A percentile compares a stretch with the other conserved stretches of the same genome.
These are phyloP conservation scores for Leptothorax acervorum DNA, from an alignment of 2,888 invertebrate genomes.

Conservation along the genomic window DNA sequence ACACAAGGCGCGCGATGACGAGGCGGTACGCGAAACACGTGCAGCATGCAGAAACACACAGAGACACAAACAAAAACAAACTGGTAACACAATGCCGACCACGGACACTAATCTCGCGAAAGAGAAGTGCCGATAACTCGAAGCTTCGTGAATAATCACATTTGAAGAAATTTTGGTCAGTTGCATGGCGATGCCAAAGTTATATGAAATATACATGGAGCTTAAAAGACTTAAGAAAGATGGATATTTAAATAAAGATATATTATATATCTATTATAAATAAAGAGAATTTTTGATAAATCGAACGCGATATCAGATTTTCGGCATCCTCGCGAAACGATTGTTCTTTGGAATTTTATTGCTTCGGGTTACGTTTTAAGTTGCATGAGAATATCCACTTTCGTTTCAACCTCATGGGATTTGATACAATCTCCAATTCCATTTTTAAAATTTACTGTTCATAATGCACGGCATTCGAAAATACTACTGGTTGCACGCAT, in stretches of 20 bases:
- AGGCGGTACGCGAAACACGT: constrained; percentile 41
- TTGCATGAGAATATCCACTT: background rate
- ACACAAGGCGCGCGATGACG: constrained; percentile 32
- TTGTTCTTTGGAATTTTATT: background rate
- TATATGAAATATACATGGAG: background rate
- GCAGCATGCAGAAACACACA: constrained; percentile 68
- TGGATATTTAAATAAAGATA: background rate
- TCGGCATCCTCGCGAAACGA: background rate
- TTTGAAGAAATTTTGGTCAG: background rate
- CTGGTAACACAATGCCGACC: constrained; percentile 10
- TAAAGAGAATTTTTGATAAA: constrained; percentile 8
- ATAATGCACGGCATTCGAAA: background rate
- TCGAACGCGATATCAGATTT: background rate
- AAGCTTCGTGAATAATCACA: background rate
- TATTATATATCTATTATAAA: background rate
- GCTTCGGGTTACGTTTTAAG: background rate
- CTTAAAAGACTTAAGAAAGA: background rate
- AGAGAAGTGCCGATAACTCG: constrained; percentile 8
- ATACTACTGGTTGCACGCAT: background rate
- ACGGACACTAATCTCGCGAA: background rate
- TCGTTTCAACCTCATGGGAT: background rate
- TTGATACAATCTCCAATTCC: background rate
- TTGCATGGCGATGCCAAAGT: background rate
- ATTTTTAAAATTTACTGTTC: background rate
- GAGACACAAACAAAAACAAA: constrained; percentile 48